Evolutionary conservation across 2,888 invertebrate species (phyloP).

Genomic region (Venustoraphidia nigricollis): DNA sequence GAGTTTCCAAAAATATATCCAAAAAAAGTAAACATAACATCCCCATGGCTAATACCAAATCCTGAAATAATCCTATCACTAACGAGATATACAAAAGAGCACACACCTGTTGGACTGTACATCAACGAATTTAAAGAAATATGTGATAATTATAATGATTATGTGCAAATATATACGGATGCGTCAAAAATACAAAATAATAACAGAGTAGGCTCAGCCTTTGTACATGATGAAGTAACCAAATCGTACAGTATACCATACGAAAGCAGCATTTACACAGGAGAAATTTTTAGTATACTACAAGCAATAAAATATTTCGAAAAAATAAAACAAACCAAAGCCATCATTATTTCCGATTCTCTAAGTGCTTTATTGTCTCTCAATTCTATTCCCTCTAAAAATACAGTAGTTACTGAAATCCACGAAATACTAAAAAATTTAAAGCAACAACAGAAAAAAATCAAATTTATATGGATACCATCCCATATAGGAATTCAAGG

Average conservation of each 20-base stretch:
- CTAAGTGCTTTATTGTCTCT: not conserved
- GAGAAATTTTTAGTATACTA: not conserved
- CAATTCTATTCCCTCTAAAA: not conserved
- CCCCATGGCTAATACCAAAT: not conserved
- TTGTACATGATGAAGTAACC: not conserved
- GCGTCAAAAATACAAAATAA: not conserved
- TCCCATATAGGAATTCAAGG: constrained; percentile 1
- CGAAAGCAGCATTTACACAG: not conserved
- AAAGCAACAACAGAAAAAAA: not conserved
- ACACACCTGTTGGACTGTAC: not conserved
- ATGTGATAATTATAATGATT: not conserved
- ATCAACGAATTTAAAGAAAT: not conserved
- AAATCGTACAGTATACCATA: not conserved
- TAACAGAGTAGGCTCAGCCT: not conserved
- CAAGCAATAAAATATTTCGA: not conserved
- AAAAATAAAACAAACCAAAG: not conserved
- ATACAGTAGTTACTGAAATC: not conserved
- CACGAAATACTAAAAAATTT: not conserved
- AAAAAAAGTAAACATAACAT: not conserved
- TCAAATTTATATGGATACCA: constrained; percentile 1
- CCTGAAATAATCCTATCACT: not conserved
- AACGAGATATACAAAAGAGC: not conserved
- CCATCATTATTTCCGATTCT: not conserved
- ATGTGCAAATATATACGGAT: constrained; percentile 1
- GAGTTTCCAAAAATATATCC: not conserved